Evolutionary conservation across 2,888 invertebrate species (phyloP), one percentile per base, ranked within the genome.

Genomic region (Adela reaumurella): DNA sequence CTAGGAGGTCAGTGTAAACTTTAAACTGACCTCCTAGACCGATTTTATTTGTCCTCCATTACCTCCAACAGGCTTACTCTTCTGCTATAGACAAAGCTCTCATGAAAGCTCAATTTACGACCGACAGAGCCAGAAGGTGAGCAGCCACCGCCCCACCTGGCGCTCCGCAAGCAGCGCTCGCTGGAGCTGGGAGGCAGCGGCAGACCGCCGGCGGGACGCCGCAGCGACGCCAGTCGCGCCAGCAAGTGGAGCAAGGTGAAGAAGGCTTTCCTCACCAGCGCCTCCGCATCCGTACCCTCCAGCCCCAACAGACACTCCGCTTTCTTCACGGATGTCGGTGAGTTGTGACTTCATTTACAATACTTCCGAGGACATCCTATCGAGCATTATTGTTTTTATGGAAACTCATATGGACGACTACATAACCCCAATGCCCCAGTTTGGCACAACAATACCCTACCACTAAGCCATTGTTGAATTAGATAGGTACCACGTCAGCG

Each of bases 181-280:
- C 53, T 80, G 51, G 80, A 80, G 56, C 64, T 74, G 0, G 42
- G 46, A 17, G 73, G 73, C 1, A 69, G 73, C 47, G 71, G 67
- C 50, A 64, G 78, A 20, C 77, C 77, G 11, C 80, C 79, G 1
- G 74, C 69, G 59, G 67, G 79, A 56, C 74, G 82, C 19, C 64
- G 70, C 45, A 6, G 35, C 35, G 35, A 35, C 6, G 80, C 81
- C 19, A 77, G 83, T 17, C 71, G 82, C 19, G 74, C 82, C 56
- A 88, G 88, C 51, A 87, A 87, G 65, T 90, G 89, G 89, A 83
- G 83, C 45, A 85, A 86, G 62, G 87, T 89, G 52, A 87, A 90
- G 68, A 76, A 87, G 60, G 86, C 88, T 24, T 88, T 88, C 68
- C 74, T 88, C 49, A 83, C 83, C 0, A 81, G 81, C 1, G 70